A percentile compares a stretch with the other conserved stretches of the same genome.
Evolutionary conservation across 2,888 invertebrate genomes (phyloP).

Genomic region (Agrochola circellaris): DNA sequence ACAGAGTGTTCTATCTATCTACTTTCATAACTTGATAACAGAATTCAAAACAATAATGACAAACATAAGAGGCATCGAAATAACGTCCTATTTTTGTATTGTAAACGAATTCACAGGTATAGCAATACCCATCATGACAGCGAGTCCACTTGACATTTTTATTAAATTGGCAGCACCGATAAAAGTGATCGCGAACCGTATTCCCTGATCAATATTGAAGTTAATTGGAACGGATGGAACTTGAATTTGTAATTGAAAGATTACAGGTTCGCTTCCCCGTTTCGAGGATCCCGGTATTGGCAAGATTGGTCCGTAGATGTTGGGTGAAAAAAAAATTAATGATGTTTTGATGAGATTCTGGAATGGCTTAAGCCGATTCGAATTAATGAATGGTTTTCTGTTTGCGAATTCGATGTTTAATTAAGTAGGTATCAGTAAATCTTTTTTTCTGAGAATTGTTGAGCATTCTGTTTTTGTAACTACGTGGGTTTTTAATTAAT

Average conservation of each 20-base stretch:
- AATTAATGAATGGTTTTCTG: slow-evolving; percentile 39
- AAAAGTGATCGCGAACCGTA: slow-evolving; percentile 73
- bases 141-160: slow-evolving; percentile 68
- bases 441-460: not conserved
- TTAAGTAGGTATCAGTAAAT: slow-evolving; percentile 14
- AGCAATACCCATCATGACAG: slow-evolving; percentile 45
- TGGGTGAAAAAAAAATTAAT: slow-evolving; percentile 59
- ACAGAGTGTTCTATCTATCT: no score
- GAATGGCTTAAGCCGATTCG: slow-evolving; percentile 40
- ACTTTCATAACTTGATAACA: not conserved
- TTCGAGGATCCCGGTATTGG: slow-evolving; percentile 72
- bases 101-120: slow-evolving; percentile 52
- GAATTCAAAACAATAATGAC: slow-evolving; percentile 9
- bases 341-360: slow-evolving; percentile 58
- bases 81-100: slow-evolving; percentile 32
- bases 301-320: slow-evolving; percentile 65
- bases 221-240: slow-evolving; percentile 86
- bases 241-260: slow-evolving; percentile 87
- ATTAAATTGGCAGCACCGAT: slow-evolving; percentile 76
- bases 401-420: slow-evolving; percentile 37
- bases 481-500: not conserved
- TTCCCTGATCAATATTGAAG: slow-evolving; percentile 82
- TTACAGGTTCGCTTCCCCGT: slow-evolving; percentile 77
- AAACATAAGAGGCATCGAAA: slow-evolving; percentile 19
- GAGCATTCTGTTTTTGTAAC: not conserved